Evolutionary conservation across 2,888 invertebrate species (phyloP).

Genomic region (Endomychus coccineus): DNA sequence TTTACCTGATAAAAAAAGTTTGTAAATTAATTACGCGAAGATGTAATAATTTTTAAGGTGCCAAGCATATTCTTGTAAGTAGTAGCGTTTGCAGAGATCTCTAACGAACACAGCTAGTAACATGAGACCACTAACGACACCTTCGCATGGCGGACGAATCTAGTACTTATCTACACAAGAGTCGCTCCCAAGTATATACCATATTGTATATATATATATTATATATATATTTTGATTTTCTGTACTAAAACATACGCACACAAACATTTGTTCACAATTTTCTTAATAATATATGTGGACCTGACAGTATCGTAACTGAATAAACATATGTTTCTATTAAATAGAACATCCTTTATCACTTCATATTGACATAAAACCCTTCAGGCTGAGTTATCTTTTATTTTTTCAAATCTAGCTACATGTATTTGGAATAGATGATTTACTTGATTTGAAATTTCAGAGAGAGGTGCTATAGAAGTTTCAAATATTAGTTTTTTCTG

Average conservation of each 20-base stretch:
- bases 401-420: too few relatives aligned
- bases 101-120: slow-evolving; percentile 45
- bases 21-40: too few relatives aligned
- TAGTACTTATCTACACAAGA: slow-evolving; percentile 39
- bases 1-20: too few relatives aligned
- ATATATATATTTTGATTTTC: slow-evolving; percentile 41
- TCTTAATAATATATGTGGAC: slow-evolving; percentile 37
- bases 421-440: too few relatives aligned
- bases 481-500: too few relatives aligned
- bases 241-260: slow-evolving; percentile 45
- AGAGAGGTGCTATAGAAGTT: too few relatives aligned
- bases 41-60: too few relatives aligned
- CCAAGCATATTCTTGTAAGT: slow-evolving; percentile 14
- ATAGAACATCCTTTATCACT: slow-evolving; percentile 18
- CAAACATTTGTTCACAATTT: slow-evolving; percentile 40
- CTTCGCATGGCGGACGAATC: slow-evolving; percentile 41
- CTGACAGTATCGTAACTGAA: too few relatives aligned
- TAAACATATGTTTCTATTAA: slow-evolving; percentile 17
- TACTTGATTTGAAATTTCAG: too few relatives aligned
- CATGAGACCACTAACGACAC: slow-evolving; percentile 40
- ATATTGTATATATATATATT: slow-evolving; percentile 28
- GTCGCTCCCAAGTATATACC: slow-evolving; percentile 40
- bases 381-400: too few relatives aligned
- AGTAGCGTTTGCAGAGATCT: slow-evolving; percentile 36
- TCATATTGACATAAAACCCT: too few relatives aligned